These are phyloP conservation scores for Hydra vulgaris DNA, from an alignment of 30 jellyfish, hydroid and myxozoan genomes.

Conservation along the genomic window DNA sequence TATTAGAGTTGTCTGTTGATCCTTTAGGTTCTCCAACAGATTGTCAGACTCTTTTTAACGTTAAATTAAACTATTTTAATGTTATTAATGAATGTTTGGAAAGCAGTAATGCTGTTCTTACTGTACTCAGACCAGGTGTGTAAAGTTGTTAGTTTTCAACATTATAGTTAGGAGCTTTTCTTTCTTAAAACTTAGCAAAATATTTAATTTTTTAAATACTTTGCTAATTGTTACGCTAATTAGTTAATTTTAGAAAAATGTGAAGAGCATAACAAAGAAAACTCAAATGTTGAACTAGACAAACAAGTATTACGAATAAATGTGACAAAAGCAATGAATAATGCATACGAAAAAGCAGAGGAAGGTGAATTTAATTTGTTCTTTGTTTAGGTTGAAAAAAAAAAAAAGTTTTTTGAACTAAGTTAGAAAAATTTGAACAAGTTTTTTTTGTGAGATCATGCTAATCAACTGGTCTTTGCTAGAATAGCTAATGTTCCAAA, in stretches of 20 bases:
- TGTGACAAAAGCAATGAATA: conserved; percentile 33
- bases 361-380: too few relatives aligned
- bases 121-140: conserved; percentile 51
- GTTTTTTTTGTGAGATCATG: too few relatives aligned
- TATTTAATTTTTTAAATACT: too few relatives aligned
- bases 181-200: too few relatives aligned
- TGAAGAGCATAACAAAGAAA: conserved; percentile 38
- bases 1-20: conserved; percentile 39
- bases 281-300: conserved; percentile 43
- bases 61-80: conserved; percentile 46
- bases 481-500: too few relatives aligned
- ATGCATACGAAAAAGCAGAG: conserved; percentile 52
- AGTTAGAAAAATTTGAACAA: too few relatives aligned
- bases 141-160: too few relatives aligned
- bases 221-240: too few relatives aligned
- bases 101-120: conserved; percentile 7
- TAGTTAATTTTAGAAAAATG: background rate
- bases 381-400: too few relatives aligned
- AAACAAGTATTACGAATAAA: conserved; percentile 43
- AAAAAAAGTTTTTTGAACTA: too few relatives aligned
- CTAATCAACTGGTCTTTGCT: too few relatives aligned
- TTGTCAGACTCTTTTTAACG: conserved; percentile 45
- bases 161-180: too few relatives aligned
- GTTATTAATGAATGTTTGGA: conserved; percentile 34
- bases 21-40: conserved; percentile 38